Base-by-base conservation (phyloP, 2,888 invertebrate species). In the Mantis religiosa region DNA sequence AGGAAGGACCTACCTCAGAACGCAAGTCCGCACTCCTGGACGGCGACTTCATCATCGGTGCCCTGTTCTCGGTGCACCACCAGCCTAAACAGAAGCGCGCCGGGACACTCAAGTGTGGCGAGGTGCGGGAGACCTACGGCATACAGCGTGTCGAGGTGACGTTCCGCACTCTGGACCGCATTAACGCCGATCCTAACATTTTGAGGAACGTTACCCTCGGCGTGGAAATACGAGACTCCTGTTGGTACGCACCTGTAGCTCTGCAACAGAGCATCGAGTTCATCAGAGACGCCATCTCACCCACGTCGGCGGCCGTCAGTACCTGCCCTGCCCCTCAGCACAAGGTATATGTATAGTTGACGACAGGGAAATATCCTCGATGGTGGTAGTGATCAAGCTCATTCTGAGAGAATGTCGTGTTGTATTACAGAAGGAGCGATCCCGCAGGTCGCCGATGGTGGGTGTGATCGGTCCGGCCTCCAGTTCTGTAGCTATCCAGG, bases 161-260 rank as follows among this genome's bases (percentile, higher is more conserved):
- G 34, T 94, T 95, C 91, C 93, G 93, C 91, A 95, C 95, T 82
- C 94, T 96, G 89, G 95, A 96, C 91, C 93, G 93, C 91, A 95
- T 97, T 91, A 96, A 97, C 93, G 93, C 93, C 87, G 94, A 95
- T 91, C 92, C 93, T 0, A 92, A 93, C 85, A 93, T 96, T 89
- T 93, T 96, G 89, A 95, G 95, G 12, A 94, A 94, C 90, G 93
- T 95, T 87, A 94, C 93, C 2, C 92, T 96, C 25, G 97, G 97
- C 41, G 95, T 96, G 89, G 96, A 97, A 92, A 96, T 97, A 90
- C 94, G 96, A 4, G 97, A 97, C 93, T 96, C 96, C 34, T 97
- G 97, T 93, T 97, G 97, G 97, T 97, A 96, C 91, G 96, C 97
- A 4, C 96, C 97, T 27, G 96, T 97, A 7, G 97, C 97, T 54